phyloP scores from a whole-genome alignment of 1,140 invertebrate species.

The Rhyacophila brunnea region DNA sequence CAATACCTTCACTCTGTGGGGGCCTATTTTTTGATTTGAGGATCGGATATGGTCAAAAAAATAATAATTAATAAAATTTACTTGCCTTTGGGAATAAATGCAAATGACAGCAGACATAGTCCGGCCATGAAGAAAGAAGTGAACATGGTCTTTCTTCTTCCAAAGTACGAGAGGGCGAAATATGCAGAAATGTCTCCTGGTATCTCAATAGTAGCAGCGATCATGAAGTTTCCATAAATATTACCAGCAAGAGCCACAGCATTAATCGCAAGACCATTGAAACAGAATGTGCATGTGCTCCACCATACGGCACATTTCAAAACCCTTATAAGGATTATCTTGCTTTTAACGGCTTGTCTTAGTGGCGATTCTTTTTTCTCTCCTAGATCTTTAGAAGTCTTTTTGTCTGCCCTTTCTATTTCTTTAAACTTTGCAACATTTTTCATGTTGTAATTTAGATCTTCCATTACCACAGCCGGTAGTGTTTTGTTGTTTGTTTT shows the following conservation, averaged over 20 bases:
- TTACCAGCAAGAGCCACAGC: slow-evolving; percentile 71
- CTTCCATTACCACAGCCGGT: slow-evolving; percentile 56
- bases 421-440: slow-evolving; percentile 13
- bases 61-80: neutral
- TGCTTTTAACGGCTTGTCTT: slow-evolving; percentile 50
- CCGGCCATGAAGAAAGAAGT: slow-evolving; percentile 61
- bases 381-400: slow-evolving; percentile 17
- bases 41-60: slow-evolving; percentile 21
- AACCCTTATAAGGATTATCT: slow-evolving; percentile 56
- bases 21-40: no score
- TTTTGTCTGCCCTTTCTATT: slow-evolving; percentile 6
- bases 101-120: slow-evolving; percentile 31
- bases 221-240: slow-evolving; percentile 69
- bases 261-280: slow-evolving; percentile 79
- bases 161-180: slow-evolving; percentile 61
- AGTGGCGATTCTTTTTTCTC: slow-evolving; percentile 39
- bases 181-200: slow-evolving; percentile 68
- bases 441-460: slow-evolving; percentile 37
- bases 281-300: slow-evolving; percentile 73
- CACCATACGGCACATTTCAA: slow-evolving; percentile 64
- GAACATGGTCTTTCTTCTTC: slow-evolving; percentile 61
- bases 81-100: slow-evolving; percentile 23
- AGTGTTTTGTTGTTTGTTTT: slow-evolving; percentile 63
- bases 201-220: slow-evolving; percentile 69
- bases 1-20: neutral